A percentile compares a stretch with the other conserved stretches of the same genome.
These are phyloP conservation scores for Zophobas atratus DNA, from an alignment of 1,140 invertebrate species.

Conservation along the genomic window DNA sequence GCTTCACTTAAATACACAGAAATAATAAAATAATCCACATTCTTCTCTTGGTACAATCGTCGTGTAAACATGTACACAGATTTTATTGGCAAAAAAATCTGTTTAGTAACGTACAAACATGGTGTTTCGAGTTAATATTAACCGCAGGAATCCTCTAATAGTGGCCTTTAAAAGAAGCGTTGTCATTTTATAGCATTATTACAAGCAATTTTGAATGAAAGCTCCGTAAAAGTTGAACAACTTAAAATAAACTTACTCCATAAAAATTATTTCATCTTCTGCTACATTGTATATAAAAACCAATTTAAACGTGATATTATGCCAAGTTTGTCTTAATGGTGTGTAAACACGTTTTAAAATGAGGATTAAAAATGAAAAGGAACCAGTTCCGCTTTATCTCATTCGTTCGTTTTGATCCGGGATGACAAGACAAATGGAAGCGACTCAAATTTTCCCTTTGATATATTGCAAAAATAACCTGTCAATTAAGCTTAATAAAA, in stretches of 20 bases:
- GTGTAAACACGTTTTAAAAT: slow-evolving; percentile 4
- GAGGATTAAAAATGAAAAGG: slow-evolving; percentile 7
- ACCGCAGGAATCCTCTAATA: slow-evolving; percentile 5
- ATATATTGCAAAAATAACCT: neutral
- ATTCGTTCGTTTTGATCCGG: neutral
- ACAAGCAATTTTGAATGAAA: slow-evolving; percentile 12
- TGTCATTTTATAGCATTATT: slow-evolving; percentile 27
- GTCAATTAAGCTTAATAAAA: slow-evolving; percentile 23
- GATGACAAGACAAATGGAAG: neutral
- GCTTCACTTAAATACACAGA: no score
- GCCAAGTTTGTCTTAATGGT: slow-evolving; percentile 1
- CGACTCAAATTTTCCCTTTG: neutral
- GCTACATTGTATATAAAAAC: neutral
- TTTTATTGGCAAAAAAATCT: no score
- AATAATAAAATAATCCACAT: no score
- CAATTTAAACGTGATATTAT: slow-evolving; percentile 15
- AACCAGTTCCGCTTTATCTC: slow-evolving; percentile 13
- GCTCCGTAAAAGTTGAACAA: neutral
- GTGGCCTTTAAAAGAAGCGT: neutral
- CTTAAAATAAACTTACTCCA: neutral
- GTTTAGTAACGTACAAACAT: no score
- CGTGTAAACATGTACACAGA: no score
- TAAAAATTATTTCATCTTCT: slow-evolving; percentile 5
- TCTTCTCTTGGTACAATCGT: no score
- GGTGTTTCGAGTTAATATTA: no score